Conservation (phyloP, 2,888 invertebrate species). For the Hemistola chrysoprasaria region DNA sequence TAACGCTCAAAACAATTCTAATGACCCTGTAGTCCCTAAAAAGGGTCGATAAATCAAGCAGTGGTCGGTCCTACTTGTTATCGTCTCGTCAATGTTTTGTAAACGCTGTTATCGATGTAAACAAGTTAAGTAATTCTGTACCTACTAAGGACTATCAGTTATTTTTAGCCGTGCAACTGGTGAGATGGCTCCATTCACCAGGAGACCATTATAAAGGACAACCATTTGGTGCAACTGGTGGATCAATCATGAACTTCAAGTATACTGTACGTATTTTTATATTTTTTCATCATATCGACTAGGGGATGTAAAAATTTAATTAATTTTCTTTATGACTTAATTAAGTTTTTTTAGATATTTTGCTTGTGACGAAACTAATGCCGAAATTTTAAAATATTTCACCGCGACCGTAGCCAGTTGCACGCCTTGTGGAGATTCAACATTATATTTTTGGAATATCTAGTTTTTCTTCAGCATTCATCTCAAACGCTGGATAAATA, state of each 20-base stretch:
- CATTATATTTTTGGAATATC: no score
- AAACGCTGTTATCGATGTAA: slow-evolving; percentile 63
- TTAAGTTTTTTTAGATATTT: no score
- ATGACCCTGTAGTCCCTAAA: slow-evolving; percentile 7
- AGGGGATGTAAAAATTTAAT: no score
- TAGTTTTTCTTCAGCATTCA: no score
- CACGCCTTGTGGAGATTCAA: no score
- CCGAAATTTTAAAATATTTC: no score
- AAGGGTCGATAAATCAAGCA: slow-evolving; percentile 16
- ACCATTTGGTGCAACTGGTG: slow-evolving; percentile 51
- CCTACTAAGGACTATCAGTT: slow-evolving; percentile 62
- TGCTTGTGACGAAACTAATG: no score
- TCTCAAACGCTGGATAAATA: no score
- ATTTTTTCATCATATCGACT: no score
- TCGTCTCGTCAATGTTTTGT: slow-evolving; percentile 61
- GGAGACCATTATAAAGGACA: slow-evolving; percentile 50
- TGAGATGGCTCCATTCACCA: slow-evolving; percentile 56
- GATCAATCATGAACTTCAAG: slow-evolving; percentile 50
- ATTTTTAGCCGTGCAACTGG: slow-evolving; percentile 57
- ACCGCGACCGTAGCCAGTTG: no score
- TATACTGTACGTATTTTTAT: slow-evolving; percentile 51
- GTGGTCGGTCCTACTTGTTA: slow-evolving; percentile 19
- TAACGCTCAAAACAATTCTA: slow-evolving; percentile 13
- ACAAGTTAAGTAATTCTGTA: slow-evolving; percentile 70
- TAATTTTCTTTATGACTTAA: no score